Percentiles rank a stretch among this genome's conserved stretches.
Conservation (phyloP, 2,888 invertebrate species). For the Agrotis exclamationis region DNA sequence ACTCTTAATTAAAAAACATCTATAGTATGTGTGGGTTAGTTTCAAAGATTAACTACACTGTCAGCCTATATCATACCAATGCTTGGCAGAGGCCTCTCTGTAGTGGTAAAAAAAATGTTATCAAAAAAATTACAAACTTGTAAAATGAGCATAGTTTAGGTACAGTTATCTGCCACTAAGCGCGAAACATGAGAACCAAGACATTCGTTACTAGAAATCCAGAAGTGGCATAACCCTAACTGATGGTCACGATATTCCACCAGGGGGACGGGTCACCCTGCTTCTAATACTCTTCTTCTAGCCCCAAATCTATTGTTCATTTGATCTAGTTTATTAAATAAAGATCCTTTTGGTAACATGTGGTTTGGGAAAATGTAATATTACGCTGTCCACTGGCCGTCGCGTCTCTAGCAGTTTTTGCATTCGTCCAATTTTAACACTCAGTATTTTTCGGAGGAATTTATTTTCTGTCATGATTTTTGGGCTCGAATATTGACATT, state of each 20-base stretch:
- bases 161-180: no score
- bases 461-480: slow-evolving; percentile 11
- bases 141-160: no score
- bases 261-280: slow-evolving; percentile 46
- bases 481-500: slow-evolving; percentile 2
- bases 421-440: slow-evolving; percentile 58
- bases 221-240: slow-evolving; percentile 55
- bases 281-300: slow-evolving; percentile 74
- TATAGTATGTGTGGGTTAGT: no score
- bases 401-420: slow-evolving; percentile 47
- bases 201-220: background rate
- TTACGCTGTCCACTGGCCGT: slow-evolving; percentile 47
- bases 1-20: no score
- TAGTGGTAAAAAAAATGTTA: no score
- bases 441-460: slow-evolving; percentile 46
- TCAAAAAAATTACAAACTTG: no score
- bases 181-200: background rate
- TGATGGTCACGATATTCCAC: slow-evolving; percentile 62
- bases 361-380: slow-evolving; percentile 68
- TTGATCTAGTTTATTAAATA: slow-evolving; percentile 81
- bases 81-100: no score
- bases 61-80: no score
- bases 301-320: slow-evolving; percentile 83
- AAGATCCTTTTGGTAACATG: slow-evolving; percentile 74
- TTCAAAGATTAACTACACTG: no score